A percentile compares a stretch with the other conserved stretches of the same genome.
phyloP scores from a whole-genome alignment of 2,113 vertebrate species.

The Charadrius vociferus region DNA sequence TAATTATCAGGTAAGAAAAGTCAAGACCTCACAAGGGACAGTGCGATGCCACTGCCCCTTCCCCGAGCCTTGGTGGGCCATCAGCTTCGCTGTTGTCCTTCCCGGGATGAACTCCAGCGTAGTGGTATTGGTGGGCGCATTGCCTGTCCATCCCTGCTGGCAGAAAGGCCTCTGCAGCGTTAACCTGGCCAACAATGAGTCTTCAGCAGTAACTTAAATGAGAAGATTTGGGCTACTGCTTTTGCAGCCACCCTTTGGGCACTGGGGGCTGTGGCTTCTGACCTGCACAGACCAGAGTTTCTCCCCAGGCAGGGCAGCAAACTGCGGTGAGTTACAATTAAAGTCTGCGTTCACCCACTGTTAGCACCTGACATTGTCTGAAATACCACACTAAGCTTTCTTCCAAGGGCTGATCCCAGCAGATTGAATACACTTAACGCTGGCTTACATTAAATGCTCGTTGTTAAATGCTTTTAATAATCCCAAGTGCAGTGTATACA shows the following conservation, averaged over 20 bases:
- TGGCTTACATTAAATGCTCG: not conserved
- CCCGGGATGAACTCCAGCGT: rapidly evolving
- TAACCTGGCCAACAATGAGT: not conserved
- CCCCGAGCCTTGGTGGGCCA: rapidly evolving
- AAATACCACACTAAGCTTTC: not conserved
- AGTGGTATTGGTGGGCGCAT: no score
- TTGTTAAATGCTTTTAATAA: not conserved
- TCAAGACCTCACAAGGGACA: not conserved
- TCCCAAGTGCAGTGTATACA: not conserved
- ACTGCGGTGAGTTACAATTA: not conserved
- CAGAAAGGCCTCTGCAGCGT: not conserved
- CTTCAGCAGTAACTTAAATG: not conserved
- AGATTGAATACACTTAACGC: not conserved
- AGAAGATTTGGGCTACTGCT: not conserved
- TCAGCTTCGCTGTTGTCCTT: not conserved
- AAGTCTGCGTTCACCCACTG: not conserved
- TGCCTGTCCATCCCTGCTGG: not conserved
- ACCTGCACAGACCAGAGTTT: not conserved
- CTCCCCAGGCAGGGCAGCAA: not conserved
- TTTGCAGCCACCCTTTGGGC: not conserved
- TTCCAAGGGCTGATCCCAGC: not conserved
- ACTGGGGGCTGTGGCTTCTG: not conserved
- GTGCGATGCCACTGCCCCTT: rapidly evolving
- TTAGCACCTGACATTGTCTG: not conserved
- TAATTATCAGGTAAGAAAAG: not conserved